Base-by-base conservation (phyloP, 2,888 invertebrate genomes). In the Cantharis rustica region DNA sequence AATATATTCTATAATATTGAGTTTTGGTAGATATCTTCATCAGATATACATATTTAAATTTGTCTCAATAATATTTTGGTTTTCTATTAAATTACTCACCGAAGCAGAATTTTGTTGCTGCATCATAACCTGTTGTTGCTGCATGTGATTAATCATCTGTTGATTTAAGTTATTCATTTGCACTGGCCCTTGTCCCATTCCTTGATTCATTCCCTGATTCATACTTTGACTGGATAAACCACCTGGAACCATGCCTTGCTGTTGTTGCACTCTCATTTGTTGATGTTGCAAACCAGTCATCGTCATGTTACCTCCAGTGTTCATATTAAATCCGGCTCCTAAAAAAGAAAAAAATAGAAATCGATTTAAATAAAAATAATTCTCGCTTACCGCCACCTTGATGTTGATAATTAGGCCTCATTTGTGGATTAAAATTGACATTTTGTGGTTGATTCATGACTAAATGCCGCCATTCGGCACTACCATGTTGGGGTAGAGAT, bases 401-500 rank as follows among this genome's bases (percentile, higher is more conserved):
- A 78, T 89, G 90, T 81, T 90, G 90, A 84, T 90, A 90, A 80
- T 88, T 89, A 61, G 90, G 89, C 83, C 91, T 85, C 88, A 90
- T 90, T 81, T 89, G 89, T 16, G 86, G 83, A 74, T 86, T 89
- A 82, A 89, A 89, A 80, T 87, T 88, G n/a, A 82, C 82, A 81
- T 88, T 89, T 80, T 91, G 90, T 80, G 90, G 91, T 81, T 89
- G 89, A 16, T 87, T 85, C 90, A 94, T 93, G 88, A 93, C 86
- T 79, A 93, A 87, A 83, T 93, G 93, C 80, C 93, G 90, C 91
- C 91, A 91, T 82, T 91, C 91, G 1, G 89, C 87, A 27, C 90
- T 90, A 47, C 90, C 91, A 70, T 87, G 87, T 76, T 88, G 88
- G 16, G 85, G 84, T 78, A 90, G 89, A 61, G 88, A 87, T 71